Evolutionary conservation across 2,113 vertebrate species (phyloP).

Genomic region (Pandion haliaetus): DNA sequence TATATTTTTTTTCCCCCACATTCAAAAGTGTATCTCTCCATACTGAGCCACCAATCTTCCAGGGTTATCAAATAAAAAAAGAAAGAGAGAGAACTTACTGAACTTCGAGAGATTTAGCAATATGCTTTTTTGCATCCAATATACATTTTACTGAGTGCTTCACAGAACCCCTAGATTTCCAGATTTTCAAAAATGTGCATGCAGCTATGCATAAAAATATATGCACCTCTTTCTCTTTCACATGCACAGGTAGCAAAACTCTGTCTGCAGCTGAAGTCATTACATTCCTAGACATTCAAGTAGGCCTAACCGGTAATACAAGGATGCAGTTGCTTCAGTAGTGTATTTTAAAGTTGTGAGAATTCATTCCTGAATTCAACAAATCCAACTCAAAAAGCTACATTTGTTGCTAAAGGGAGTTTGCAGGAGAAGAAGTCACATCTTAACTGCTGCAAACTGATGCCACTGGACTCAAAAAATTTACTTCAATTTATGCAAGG

Average conservation of each 20-base stretch:
- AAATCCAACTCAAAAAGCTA: not conserved
- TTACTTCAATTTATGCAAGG: not conserved
- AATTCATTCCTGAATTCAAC: not conserved
- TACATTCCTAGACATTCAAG: not conserved
- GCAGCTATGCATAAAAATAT: not conserved
- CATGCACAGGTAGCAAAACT: not conserved
- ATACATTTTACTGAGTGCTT: not conserved
- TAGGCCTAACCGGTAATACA: not conserved
- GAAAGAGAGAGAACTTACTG: not conserved
- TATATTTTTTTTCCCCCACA: not conserved
- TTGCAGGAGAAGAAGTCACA: not conserved
- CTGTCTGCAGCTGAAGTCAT: not conserved
- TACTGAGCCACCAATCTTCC: not conserved
- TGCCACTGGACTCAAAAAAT: not conserved
- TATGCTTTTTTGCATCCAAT: not conserved
- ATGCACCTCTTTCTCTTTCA: not conserved
- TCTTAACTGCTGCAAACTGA: not conserved
- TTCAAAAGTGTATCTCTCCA: not conserved
- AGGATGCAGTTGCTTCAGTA: not conserved
- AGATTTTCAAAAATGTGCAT: not conserved
- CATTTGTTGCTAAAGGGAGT: not conserved
- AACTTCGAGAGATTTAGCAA: not conserved
- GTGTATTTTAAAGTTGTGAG: not conserved
- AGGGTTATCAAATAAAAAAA: not conserved
- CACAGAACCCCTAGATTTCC: not conserved